These are phyloP conservation scores for Plagodis dolabraria DNA, from an alignment of 2,888 invertebrate genomes.

Conservation along the genomic window DNA sequence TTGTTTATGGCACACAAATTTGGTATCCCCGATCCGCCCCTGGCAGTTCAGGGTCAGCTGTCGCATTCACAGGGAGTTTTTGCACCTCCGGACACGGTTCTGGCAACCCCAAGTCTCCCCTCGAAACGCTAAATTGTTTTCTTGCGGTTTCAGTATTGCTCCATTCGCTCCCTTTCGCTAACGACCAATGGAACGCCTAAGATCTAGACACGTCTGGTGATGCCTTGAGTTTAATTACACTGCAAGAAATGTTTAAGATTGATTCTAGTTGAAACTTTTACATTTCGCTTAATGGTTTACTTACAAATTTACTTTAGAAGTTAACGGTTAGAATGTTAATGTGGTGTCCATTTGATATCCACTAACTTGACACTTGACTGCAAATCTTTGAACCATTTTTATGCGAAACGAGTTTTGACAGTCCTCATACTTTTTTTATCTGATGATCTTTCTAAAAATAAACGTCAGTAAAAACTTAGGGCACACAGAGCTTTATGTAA, in stretches of 20 bases:
- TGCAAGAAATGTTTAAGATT: conserved; percentile 18
- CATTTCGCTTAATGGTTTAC: no score
- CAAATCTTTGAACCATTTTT: no score
- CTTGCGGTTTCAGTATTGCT: conserved; percentile 52
- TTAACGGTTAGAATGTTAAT: no score
- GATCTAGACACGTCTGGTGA: conserved; percentile 31
- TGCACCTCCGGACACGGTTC: conserved; percentile 57
- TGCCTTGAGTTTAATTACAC: conserved; percentile 30
- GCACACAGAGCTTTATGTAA: no score
- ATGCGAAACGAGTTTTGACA: no score
- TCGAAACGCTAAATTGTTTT: conserved; percentile 74
- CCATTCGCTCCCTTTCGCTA: conserved; percentile 42
- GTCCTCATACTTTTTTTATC: no score
- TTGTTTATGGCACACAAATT: conserved; percentile 18
- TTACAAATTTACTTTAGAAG: no score
- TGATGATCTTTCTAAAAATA: no score
- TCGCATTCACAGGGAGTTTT: conserved; percentile 77
- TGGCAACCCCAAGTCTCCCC: conserved; percentile 38
- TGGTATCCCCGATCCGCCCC: conserved; percentile 49
- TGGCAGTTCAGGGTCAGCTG: conserved; percentile 69
- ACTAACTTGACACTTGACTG: no score
- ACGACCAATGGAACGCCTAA: conserved; percentile 24
- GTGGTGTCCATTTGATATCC: no score
- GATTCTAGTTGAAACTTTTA: conserved; percentile 7
- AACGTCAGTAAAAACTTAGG: no score